A percentile compares a stretch with the other conserved stretches of the same genome.
Conservation (phyloP, 2,888 invertebrate species). For the Pachydiplax longipennis region DNA sequence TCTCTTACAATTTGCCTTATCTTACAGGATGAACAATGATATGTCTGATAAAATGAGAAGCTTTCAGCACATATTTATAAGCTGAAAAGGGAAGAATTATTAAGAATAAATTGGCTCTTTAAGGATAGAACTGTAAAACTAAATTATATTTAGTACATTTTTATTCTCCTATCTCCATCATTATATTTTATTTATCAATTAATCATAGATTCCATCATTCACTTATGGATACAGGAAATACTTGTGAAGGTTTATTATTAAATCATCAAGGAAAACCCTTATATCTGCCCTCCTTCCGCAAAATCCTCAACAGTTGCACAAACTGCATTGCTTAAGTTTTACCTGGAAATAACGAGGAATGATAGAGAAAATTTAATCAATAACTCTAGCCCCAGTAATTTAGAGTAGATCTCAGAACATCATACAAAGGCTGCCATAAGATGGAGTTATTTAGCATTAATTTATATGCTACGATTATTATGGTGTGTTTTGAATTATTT, state of each 20-base stretch:
- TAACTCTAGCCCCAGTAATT: no score
- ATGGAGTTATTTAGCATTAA: no score
- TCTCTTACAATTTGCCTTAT: background rate
- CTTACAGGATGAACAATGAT: background rate
- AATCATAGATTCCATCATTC: no score
- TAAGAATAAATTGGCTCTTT: conserved; percentile 6
- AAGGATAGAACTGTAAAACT: background rate
- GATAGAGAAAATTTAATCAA: background rate
- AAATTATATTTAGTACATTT: background rate
- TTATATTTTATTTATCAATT: no score
- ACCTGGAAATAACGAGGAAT: conserved; percentile 8
- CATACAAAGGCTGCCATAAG: no score
- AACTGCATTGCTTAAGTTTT: background rate
- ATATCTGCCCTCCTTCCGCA: background rate
- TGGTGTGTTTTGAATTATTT: no score
- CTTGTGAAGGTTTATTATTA: background rate
- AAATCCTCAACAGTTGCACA: background rate
- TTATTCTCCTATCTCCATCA: no score
- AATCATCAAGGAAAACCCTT: background rate
- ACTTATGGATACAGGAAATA: background rate
- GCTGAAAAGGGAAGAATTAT: conserved; percentile 15
- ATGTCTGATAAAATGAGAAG: background rate
- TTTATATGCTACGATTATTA: no score
- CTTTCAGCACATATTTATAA: background rate
- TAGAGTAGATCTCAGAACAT: no score